A percentile compares a stretch with the other conserved stretches of the same genome.
phyloP scores from a whole-genome alignment of 2,888 invertebrate genomes.

The Rutpela maculata region DNA sequence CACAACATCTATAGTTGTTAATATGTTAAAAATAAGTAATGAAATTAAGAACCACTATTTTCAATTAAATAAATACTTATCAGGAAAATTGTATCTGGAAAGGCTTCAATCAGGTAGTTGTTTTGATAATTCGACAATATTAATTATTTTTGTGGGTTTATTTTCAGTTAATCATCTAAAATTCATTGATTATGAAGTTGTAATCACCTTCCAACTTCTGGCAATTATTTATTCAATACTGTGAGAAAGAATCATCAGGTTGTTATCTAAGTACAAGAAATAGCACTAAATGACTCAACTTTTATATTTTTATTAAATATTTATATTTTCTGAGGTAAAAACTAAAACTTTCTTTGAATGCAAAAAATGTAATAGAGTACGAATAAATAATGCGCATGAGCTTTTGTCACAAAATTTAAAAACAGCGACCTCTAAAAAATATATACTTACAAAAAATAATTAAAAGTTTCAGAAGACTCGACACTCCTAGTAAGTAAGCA shows the following conservation, averaged over 20 bases:
- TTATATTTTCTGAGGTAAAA: background rate
- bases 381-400: background rate
- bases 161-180: background rate
- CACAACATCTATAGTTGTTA: too few species aligned
- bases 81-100: too few species aligned
- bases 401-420: too few species aligned
- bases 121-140: too few species aligned
- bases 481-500: too few species aligned
- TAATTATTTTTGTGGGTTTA: background rate
- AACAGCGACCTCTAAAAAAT: too few species aligned
- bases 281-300: background rate
- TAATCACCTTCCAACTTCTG: background rate
- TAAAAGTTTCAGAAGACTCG: too few species aligned
- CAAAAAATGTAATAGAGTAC: background rate
- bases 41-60: too few species aligned
- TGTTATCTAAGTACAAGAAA: background rate
- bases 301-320: background rate
- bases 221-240: background rate
- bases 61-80: too few species aligned
- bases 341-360: background rate
- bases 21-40: too few species aligned
- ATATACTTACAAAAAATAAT: too few species aligned
- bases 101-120: too few species aligned
- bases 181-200: background rate
- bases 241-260: constrained; percentile 1